These are phyloP conservation scores for Nautilus pompilius DNA, from an alignment of 1,140 invertebrate genomes.

Conservation along the genomic window DNA sequence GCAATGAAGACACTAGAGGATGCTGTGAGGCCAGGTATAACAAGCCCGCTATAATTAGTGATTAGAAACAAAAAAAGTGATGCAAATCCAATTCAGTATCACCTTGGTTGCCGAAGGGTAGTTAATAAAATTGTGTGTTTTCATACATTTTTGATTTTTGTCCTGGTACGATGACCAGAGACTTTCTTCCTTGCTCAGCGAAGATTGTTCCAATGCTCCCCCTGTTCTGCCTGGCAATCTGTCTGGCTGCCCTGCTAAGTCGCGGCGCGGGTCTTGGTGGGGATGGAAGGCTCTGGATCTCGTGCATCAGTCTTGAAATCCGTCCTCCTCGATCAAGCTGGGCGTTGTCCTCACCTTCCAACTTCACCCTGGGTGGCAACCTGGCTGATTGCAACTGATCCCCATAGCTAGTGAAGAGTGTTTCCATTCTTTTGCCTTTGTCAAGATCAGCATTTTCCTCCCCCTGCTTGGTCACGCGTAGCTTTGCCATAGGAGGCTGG, in stretches of 20 bases:
- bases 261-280: conserved; percentile 28
- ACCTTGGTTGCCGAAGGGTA: no score
- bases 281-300: conserved; percentile 21
- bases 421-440: conserved; percentile 32
- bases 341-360: conserved; percentile 39
- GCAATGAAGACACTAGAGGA: no score
- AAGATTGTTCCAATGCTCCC: conserved; percentile 36
- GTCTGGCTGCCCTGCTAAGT: conserved; percentile 27
- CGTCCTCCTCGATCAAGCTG: conserved; percentile 33
- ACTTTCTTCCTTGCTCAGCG: no score
- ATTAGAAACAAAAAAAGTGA: no score
- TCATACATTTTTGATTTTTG: no score
- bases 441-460: conserved; percentile 31
- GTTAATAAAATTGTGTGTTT: no score
- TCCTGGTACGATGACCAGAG: no score
- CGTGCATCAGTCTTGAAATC: conserved; percentile 35
- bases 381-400: conserved; percentile 28
- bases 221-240: conserved; percentile 27
- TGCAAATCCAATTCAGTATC: no score
- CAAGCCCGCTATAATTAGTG: no score
- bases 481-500: conserved; percentile 14
- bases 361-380: conserved; percentile 41
- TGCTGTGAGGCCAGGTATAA: no score
- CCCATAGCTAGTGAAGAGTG: conserved; percentile 36
- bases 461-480: conserved; percentile 35